Percentiles rank a stretch among this genome's conserved stretches.
Conservation (phyloP, 1,140 invertebrate genomes). For the Trinorchestia longiramus region DNA sequence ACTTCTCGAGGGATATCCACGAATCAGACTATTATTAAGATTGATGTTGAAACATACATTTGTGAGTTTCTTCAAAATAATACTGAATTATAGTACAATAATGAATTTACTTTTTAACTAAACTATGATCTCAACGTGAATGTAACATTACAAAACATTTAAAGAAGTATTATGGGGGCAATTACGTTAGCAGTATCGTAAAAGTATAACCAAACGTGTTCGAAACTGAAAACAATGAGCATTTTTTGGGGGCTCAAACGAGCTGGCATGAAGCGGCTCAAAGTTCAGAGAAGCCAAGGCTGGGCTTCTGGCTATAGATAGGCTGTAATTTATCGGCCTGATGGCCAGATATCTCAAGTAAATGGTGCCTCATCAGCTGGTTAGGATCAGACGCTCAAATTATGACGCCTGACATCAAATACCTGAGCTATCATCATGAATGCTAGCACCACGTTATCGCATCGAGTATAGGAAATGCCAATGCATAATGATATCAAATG, state of each 20-base stretch:
- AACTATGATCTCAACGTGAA: neutral
- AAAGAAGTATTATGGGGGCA: neutral
- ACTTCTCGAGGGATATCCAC: neutral
- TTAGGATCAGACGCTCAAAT: slow-evolving; percentile 46
- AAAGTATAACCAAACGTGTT: neutral
- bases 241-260: neutral
- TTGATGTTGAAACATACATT: neutral
- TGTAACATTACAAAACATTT: neutral
- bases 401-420: slow-evolving; percentile 38
- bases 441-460: neutral
- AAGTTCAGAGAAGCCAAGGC: slow-evolving; percentile 13
- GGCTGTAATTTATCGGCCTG: slow-evolving; percentile 10
- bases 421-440: neutral
- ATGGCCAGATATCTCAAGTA: slow-evolving; percentile 49
- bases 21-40: neutral
- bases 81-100: neutral
- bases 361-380: slow-evolving; percentile 48
- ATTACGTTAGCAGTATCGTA: neutral
- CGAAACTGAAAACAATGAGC: neutral
- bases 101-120: neutral
- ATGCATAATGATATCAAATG: neutral
- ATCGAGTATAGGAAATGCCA: neutral
- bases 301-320: slow-evolving; percentile 23
- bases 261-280: neutral
- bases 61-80: neutral